These are phyloP conservation scores for Uromys caudimaculatus DNA, from an alignment of 2,797 vertebrate species.

Conservation along the genomic window DNA sequence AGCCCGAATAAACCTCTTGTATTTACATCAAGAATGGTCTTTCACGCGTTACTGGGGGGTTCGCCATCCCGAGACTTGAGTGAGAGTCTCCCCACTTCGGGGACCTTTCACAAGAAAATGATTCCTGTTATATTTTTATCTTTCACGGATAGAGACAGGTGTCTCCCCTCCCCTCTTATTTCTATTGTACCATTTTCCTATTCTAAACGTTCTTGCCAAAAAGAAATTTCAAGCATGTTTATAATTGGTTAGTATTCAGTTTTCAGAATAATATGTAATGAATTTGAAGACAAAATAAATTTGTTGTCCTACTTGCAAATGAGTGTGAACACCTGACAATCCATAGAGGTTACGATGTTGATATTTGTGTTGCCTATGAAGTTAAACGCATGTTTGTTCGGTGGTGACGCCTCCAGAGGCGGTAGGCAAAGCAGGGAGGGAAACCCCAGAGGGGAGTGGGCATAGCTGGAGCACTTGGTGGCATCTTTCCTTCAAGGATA, in stretches of 20 bases:
- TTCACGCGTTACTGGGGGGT: no score
- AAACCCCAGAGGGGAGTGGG: background rate
- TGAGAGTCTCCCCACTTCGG: no score
- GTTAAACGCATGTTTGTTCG: background rate
- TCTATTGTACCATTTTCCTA: background rate
- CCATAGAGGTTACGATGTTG: background rate
- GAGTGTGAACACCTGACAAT: background rate
- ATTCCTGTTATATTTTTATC: background rate
- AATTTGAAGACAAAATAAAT: background rate
- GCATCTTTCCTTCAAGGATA: background rate
- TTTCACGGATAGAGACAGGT: background rate
- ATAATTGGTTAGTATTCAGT: background rate
- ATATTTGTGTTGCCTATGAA: background rate
- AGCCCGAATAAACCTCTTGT: no score
- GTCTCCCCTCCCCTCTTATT: background rate
- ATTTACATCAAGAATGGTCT: no score
- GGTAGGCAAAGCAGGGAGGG: background rate
- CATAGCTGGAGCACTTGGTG: background rate
- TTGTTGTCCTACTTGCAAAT: background rate
- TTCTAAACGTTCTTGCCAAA: background rate
- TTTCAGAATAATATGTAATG: background rate
- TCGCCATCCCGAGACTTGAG: no score
- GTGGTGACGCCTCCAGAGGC: background rate
- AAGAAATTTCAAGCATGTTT: background rate
- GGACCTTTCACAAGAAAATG: no score